Evolutionary conservation across 35 echinoderm and acorn worm species (phyloP), one percentile per base, ranked within the genome.

Genomic region (Lytechinus variegatus): DNA sequence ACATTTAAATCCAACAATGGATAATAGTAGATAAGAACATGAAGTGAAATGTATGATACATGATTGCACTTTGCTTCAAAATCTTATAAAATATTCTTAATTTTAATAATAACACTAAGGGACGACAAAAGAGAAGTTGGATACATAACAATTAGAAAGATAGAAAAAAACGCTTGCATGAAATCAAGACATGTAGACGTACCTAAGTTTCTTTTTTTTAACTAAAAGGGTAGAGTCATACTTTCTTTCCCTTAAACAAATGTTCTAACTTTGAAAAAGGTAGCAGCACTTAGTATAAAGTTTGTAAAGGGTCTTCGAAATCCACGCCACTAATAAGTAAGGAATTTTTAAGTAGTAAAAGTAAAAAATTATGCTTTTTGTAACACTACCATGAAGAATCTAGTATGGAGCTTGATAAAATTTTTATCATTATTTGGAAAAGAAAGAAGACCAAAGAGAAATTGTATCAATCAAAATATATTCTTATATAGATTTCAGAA

Each of bases 11-110:
- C 66, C 66, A 79, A 16, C 66, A 79, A 7, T 79, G 19, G 66
- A n/a, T 79, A 24, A 79, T 79, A 79, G n/a, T 79, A 79, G 66
- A 79, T 79, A 79, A 6, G 66, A 79, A 79, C 66, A 79, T 79
- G 19, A 79, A 79, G 66, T 79, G 66, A 79, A 79, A 79, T 79
- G 66, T 79, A 79, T n/a, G 19, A 24, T 79, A 79, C 66, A 79
- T 79, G 66, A 79, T 79, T 79, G 66, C 66, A 79, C 66, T 79
- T 79, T 79, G 66, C 66, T 79, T 79, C 16, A 79, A 79, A 79
- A 24, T 60, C 57, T 19, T 24, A 79, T 79, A 24, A 79, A 79
- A 44, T 16, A 79, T 79, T 16, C 66, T 79, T 79, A 79, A 16
- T 79, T 79, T 5, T 79, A 44, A 44, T 44, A 44, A 44, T 44